Percentiles rank a stretch among this genome's conserved stretches.
phyloP scores from a whole-genome alignment of 2,113 vertebrate genomes.

The Elgaria multicarinata region DNA sequence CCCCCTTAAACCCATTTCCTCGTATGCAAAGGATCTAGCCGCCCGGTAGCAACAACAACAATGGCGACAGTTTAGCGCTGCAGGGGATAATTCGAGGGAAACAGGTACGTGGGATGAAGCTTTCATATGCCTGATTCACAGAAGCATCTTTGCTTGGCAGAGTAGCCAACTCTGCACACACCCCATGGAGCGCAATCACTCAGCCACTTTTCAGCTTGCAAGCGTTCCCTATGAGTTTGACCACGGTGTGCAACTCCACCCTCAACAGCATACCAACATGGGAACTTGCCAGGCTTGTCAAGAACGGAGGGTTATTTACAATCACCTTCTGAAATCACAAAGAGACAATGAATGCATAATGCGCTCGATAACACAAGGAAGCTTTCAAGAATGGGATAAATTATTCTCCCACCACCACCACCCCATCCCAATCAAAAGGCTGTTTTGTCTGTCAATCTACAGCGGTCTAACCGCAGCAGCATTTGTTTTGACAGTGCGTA shows the following conservation, averaged over 20 bases:
- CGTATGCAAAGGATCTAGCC: too few species aligned
- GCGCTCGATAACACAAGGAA: neutral
- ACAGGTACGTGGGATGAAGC: too few species aligned
- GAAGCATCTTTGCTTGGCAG: neutral
- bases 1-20: too few species aligned
- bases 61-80: too few species aligned
- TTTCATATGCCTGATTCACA: neutral
- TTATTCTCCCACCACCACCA: neutral
- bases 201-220: neutral
- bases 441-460: conserved; percentile 26
- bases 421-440: neutral
- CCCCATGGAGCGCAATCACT: neutral
- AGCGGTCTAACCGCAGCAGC: conserved; percentile 2
- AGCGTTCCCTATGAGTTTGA: neutral
- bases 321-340: neutral
- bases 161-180: too few species aligned
- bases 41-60: too few species aligned
- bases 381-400: neutral
- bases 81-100: too few species aligned
- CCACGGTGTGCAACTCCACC: neutral
- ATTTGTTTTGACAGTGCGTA: conserved; percentile 63
- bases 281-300: neutral
- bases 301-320: neutral
- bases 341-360: neutral
- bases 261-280: neutral